These are phyloP conservation scores for Melanocharis versteri DNA, from an alignment of 2,113 vertebrate genomes.

Conservation along the genomic window DNA sequence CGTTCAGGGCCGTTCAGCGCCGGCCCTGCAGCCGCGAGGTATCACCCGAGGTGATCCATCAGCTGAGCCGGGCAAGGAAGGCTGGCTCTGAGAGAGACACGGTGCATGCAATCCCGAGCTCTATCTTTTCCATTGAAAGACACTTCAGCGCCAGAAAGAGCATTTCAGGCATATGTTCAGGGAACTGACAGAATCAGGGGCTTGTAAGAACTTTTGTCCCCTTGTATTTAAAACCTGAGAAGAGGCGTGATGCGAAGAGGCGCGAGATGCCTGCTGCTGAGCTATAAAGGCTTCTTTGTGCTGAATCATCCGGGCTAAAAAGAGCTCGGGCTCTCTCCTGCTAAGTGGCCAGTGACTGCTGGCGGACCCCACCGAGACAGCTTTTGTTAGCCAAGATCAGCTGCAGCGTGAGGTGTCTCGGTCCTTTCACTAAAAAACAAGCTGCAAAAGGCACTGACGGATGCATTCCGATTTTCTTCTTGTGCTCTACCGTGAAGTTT, in stretches of 20 bases:
- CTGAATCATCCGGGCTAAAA: background rate
- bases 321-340: background rate
- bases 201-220: background rate
- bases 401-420: background rate
- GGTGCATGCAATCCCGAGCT: background rate
- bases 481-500: background rate
- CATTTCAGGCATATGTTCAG: background rate
- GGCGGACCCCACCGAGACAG: background rate
- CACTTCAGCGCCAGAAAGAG: background rate
- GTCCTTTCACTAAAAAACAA: background rate
- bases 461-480: background rate
- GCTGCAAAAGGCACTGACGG: background rate
- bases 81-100: background rate
- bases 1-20: background rate
- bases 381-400: background rate
- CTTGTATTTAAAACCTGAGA: background rate
- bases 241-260: slow-evolving; percentile 27
- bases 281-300: background rate
- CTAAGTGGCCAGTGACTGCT: background rate
- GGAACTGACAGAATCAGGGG: background rate
- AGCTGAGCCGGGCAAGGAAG: background rate
- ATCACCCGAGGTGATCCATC: background rate
- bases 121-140: background rate
- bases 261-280: background rate
- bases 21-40: background rate